Evolutionary conservation across 1,140 invertebrate species (phyloP).

Genomic region (Camponotus floridanus): DNA sequence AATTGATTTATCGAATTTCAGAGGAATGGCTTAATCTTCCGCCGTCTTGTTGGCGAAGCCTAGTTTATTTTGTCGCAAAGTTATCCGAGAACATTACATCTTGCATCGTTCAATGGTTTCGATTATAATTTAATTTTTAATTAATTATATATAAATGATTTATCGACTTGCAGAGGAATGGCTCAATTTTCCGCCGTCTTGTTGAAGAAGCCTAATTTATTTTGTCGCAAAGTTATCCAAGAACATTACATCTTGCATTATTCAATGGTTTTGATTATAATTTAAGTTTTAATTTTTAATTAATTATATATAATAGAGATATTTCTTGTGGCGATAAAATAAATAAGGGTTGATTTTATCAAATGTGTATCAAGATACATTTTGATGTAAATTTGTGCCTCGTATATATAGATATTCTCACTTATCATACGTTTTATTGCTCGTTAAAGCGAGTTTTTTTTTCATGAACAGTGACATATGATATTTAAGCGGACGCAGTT

Average conservation of each 20-base stretch:
- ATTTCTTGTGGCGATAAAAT: background rate
- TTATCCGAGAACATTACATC: slow-evolving; percentile 21
- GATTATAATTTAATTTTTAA: slow-evolving; percentile 24
- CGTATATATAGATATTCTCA: background rate
- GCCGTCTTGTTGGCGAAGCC: background rate
- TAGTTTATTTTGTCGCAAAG: background rate
- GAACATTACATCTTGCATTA: slow-evolving; percentile 2
- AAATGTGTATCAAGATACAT: background rate
- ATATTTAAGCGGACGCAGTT: slow-evolving; percentile 27
- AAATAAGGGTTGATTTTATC: background rate
- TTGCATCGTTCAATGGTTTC: background rate
- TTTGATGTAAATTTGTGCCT: background rate
- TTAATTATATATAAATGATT: slow-evolving; percentile 68
- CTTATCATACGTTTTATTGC: slow-evolving; percentile 9
- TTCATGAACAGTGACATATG: slow-evolving; percentile 1
- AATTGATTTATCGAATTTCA: slow-evolving; percentile 71
- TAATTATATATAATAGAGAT: background rate
- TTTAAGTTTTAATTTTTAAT: slow-evolving; percentile 30
- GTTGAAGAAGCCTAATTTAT: background rate
- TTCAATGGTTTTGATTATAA: background rate
- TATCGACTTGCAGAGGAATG: slow-evolving; percentile 60
- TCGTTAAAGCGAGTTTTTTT: background rate
- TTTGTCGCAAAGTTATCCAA: background rate
- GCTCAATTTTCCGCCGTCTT: slow-evolving; percentile 59
- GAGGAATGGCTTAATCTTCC: slow-evolving; percentile 63